These are phyloP conservation scores for Caenorhabditis angaria DNA, from an alignment of 2,888 invertebrate species.

Conservation along the genomic window DNA sequence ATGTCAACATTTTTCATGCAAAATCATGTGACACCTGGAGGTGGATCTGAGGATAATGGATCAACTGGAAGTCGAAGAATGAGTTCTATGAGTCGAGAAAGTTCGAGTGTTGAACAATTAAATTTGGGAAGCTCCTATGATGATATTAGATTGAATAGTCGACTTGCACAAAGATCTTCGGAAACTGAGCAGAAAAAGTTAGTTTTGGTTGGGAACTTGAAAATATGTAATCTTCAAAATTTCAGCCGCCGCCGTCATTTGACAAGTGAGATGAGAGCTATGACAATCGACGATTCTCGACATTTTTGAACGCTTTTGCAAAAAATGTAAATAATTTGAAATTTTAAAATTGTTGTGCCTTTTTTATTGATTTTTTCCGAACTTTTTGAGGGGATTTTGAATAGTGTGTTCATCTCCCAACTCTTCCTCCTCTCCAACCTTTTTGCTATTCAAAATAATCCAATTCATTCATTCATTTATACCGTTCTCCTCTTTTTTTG, in stretches of 20 bases:
- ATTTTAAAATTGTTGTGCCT: constrained; percentile 5
- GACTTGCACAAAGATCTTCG: not conserved
- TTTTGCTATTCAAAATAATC: too few species aligned
- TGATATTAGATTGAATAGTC: not conserved
- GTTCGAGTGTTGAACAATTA: not conserved
- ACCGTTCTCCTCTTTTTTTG: not conserved
- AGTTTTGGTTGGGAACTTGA: too few species aligned
- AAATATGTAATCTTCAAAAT: too few species aligned
- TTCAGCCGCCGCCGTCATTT: constrained; percentile 29
- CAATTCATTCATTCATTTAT: not conserved
- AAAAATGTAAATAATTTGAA: not conserved
- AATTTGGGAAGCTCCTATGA: not conserved
- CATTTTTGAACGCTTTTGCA: not conserved
- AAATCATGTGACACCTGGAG: constrained; percentile 32
- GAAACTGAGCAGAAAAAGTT: too few species aligned
- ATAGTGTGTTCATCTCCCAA: too few species aligned
- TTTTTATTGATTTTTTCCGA: too few species aligned
- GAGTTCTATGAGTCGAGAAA: constrained; percentile 4
- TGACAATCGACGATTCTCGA: constrained; percentile 27
- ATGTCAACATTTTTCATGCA: constrained; percentile 39
- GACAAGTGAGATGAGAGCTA: constrained; percentile 23
- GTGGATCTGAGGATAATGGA: constrained; percentile 2
- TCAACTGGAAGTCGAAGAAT: not conserved
- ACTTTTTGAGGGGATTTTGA: too few species aligned
- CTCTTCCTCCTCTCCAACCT: too few species aligned